Percentiles rank a stretch among this genome's conserved stretches.
phyloP scores from a whole-genome alignment of 2,888 invertebrate genomes.

The Xestia c-nigrum region DNA sequence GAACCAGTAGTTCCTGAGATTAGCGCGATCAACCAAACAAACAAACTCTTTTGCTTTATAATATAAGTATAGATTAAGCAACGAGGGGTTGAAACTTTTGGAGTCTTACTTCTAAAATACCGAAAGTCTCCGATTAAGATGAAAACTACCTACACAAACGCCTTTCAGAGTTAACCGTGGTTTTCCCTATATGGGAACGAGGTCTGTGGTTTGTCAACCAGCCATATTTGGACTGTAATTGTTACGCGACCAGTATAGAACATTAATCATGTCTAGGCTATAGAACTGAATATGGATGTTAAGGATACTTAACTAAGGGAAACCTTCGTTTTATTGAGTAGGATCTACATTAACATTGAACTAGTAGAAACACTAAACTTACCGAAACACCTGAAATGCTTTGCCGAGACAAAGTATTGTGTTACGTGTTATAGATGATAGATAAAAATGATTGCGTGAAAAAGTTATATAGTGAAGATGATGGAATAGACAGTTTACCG shows the following conservation, averaged over 20 bases:
- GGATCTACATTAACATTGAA: neutral
- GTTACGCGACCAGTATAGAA: constrained; percentile 44
- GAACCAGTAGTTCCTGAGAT: no score
- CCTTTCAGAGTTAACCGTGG: constrained; percentile 19
- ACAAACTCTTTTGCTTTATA: no score
- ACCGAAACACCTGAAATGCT: neutral
- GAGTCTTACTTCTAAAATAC: constrained; percentile 32
- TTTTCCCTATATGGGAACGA: constrained; percentile 46
- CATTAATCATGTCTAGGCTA: constrained; percentile 50
- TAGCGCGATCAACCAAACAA: no score
- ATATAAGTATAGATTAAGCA: no score
- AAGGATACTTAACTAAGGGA: constrained; percentile 22
- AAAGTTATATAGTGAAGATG: no score
- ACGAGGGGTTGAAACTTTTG: constrained; percentile 13
- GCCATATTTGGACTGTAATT: constrained; percentile 48
- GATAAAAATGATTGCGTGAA: no score
- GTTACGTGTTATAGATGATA: no score
- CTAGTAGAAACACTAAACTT: neutral
- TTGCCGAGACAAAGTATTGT: no score
- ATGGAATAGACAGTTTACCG: neutral
- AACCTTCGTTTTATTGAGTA: constrained; percentile 30
- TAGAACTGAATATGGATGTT: constrained; percentile 45
- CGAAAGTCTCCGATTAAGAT: constrained; percentile 18
- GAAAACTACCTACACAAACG: constrained; percentile 49
- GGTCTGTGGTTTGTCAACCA: constrained; percentile 31